Base-by-base conservation (phyloP, 2,888 invertebrate species). In the Merodon equestris region DNA sequence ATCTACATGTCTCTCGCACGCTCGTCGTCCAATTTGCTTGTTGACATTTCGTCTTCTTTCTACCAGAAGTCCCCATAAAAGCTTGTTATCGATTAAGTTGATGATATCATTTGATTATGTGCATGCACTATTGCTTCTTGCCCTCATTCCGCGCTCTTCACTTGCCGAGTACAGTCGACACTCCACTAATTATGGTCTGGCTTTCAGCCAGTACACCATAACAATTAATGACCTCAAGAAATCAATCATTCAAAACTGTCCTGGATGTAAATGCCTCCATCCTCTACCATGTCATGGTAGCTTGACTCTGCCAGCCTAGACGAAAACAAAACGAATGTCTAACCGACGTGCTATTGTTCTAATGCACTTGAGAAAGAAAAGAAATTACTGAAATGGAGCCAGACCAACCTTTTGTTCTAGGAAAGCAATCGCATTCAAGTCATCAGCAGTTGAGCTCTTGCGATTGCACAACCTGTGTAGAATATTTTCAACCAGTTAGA, bases 311-410 rank as follows among this genome's bases (percentile, higher is more conserved):
- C 27, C 27, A 27, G n/a, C 27, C 27, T 27, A 4, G 27, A 27
- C 27, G 54, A 53, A 51, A 38, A 12, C 63, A 44, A 63, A 47
- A 17, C 44, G 44, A 66, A 54, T 34, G 60, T 50, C 71, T 71
- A 71, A 71, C 76, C 66, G 44, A 2, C 27, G 7, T 27, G 3
- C 71, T 60, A 71, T 61, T 76, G 75, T 60, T 66, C 58, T 19
- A 47, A 66, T 76, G 58, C 75, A 54, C 58, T 76, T 64, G 58
- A 64, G 27, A 7, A 4, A 54, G 58, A 7, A 4, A 54, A 53
- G 15, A 64, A 74, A 63, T 71, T 56, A 76, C 64, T 71, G 60
- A 60, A 66, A 66, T 71, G 71, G 66, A 66, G 53, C 56, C 53
- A 38, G 38, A 27, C 27, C 7, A n/a, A 19, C 51, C 36, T 68